Percentiles rank a stretch among this genome's conserved stretches.
phyloP scores from a whole-genome alignment of 1,140 invertebrate genomes.

The Neodiprion lecontei region DNA sequence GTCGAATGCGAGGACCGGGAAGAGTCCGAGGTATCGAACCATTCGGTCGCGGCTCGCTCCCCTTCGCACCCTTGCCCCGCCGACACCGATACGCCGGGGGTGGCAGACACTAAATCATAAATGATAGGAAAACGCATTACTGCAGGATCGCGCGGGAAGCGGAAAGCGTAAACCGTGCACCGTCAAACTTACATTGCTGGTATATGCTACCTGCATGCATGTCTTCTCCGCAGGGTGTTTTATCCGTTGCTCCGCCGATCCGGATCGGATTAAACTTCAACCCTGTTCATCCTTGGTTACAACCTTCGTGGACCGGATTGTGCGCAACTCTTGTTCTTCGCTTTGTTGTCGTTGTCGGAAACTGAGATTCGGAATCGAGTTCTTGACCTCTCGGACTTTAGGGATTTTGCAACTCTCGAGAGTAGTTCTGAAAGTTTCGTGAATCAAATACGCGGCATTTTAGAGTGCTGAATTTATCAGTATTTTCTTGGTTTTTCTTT shows the following conservation, averaged over 20 bases:
- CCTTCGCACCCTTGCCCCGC: background rate
- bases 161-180: background rate
- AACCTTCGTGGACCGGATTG: too few relatives aligned
- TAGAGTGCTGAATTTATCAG: too few relatives aligned
- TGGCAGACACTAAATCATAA: background rate
- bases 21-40: background rate
- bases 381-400: too few relatives aligned
- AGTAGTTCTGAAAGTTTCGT: too few relatives aligned
- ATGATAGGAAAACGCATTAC: conserved; percentile 7
- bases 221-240: background rate
- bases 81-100: background rate
- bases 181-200: background rate
- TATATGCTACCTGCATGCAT: background rate
- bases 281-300: too few relatives aligned
- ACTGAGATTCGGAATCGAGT: too few relatives aligned
- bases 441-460: too few relatives aligned
- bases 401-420: too few relatives aligned
- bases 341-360: too few relatives aligned
- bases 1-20: background rate
- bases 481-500: too few relatives aligned
- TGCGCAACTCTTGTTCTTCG: too few relatives aligned
- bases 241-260: background rate
- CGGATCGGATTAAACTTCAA: background rate
- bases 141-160: background rate
- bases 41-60: background rate